A percentile compares a stretch with the other conserved stretches of the same genome.
Conservation (phyloP, 2,113 vertebrate genomes). For the Girardinichthys multiradiatus region DNA sequence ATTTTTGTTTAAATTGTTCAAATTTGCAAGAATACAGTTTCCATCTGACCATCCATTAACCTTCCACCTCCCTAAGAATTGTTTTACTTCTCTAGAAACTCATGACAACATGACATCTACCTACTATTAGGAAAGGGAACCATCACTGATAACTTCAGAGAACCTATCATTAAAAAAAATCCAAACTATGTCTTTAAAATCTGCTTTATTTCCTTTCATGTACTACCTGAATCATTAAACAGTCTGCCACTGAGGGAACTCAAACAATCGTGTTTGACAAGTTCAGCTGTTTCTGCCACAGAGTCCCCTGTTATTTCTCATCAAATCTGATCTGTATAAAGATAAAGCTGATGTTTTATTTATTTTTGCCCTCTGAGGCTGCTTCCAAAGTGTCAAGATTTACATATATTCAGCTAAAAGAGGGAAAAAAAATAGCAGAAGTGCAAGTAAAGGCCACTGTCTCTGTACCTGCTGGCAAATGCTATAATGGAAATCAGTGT, state of each 20-base stretch:
- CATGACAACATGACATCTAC: background rate
- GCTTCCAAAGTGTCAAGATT: constrained; percentile 78
- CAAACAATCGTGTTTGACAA: constrained; percentile 49
- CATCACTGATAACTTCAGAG: background rate
- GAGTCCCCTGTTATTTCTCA: constrained; percentile 63
- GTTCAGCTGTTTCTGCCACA: constrained; percentile 44
- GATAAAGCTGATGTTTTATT: constrained; percentile 76
- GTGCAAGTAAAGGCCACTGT: constrained; percentile 62
- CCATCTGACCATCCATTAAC: too few relatives aligned
- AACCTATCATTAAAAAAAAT: background rate
- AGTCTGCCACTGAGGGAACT: constrained; percentile 32
- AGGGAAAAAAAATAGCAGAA: constrained; percentile 15
- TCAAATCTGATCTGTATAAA: constrained; percentile 74
- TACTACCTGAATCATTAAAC: constrained; percentile 38
- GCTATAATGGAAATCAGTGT: constrained; percentile 81
- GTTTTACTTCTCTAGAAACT: background rate
- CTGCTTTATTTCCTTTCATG: constrained; percentile 9
- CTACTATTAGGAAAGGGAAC: background rate
- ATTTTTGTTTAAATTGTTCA: too few relatives aligned
- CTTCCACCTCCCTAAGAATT: background rate
- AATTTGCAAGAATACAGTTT: too few relatives aligned
- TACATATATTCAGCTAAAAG: constrained; percentile 67
- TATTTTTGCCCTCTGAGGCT: constrained; percentile 69
- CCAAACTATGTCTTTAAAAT: constrained; percentile 16
- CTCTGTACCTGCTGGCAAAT: constrained; percentile 77